Conservation (phyloP, 1,140 invertebrate species). For the Tetramorium parvispinum region DNA sequence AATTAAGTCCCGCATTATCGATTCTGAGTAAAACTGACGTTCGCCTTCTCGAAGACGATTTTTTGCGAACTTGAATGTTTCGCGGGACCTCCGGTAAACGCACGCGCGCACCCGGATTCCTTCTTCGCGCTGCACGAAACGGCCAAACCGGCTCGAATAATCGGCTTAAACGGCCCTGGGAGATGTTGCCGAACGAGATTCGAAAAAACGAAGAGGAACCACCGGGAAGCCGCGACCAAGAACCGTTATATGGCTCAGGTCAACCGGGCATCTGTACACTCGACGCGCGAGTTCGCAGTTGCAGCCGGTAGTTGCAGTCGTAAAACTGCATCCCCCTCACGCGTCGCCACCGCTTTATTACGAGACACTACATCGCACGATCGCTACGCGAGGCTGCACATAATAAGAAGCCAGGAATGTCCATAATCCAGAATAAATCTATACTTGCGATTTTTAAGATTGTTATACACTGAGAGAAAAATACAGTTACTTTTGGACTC, state of each 20-base stretch:
- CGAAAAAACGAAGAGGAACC: conserved; percentile 68
- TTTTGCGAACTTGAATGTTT: neutral
- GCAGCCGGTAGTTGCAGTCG: conserved; percentile 46
- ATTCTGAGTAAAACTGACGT: neutral
- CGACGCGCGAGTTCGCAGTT: conserved; percentile 50
- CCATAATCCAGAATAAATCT: neutral
- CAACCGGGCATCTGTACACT: conserved; percentile 59
- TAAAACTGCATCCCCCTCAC: conserved; percentile 60
- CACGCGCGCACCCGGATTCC: neutral
- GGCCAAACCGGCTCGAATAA: conserved; percentile 50
- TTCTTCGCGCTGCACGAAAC: conserved; percentile 31
- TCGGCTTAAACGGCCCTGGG: conserved; percentile 67
- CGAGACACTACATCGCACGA: neutral
- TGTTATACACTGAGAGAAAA: too few relatives aligned
- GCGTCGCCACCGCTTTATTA: neutral
- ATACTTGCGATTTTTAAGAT: neutral
- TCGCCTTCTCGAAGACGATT: conserved; percentile 20
- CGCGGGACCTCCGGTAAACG: neutral
- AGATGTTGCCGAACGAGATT: conserved; percentile 40
- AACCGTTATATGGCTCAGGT: conserved; percentile 70
- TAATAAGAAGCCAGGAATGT: neutral
- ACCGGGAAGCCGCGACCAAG: conserved; percentile 57
- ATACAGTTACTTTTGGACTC: too few relatives aligned
- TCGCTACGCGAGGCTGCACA: neutral
- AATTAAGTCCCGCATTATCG: conserved; percentile 17